Conservation (phyloP, 1,140 invertebrate genomes). For the Mesaphorura yosii region DNA sequence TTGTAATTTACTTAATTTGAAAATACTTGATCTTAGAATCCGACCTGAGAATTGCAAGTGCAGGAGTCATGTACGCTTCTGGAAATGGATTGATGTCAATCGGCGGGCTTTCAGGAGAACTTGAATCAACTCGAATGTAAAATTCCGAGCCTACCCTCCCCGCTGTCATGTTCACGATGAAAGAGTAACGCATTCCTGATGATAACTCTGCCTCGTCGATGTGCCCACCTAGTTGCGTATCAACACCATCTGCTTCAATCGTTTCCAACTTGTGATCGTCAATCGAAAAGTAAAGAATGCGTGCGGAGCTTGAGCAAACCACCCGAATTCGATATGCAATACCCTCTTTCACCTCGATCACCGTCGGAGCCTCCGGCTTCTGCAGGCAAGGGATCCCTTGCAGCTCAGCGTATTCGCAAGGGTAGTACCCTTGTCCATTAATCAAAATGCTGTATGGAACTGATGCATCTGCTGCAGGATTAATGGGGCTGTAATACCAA, state of each 20-base stretch:
- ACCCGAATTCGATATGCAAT: slow-evolving; percentile 15
- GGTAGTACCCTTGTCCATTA: slow-evolving; percentile 15
- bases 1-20: too few relatives aligned
- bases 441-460: slow-evolving; percentile 14
- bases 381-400: neutral
- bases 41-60: too few relatives aligned
- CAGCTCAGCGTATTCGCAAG: neutral
- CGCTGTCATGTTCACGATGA: slow-evolving; percentile 4
- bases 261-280: slow-evolving; percentile 11
- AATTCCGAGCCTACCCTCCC: neutral
- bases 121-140: too few relatives aligned
- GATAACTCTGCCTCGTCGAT: neutral
- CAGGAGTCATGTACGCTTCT: too few relatives aligned
- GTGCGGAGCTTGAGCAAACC: neutral
- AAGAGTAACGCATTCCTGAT: slow-evolving; percentile 11
- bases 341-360: slow-evolving; percentile 3
- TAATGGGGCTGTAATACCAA: slow-evolving; percentile 5
- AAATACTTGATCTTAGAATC: too few relatives aligned
- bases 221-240: neutral
- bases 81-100: too few relatives aligned
- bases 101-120: too few relatives aligned
- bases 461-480: too few relatives aligned
- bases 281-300: slow-evolving; percentile 18
- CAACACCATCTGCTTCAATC: slow-evolving; percentile 19
- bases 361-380: neutral